Conservation (phyloP, 2,113 vertebrate genomes). For the Leptodactylus fuscus region DNA sequence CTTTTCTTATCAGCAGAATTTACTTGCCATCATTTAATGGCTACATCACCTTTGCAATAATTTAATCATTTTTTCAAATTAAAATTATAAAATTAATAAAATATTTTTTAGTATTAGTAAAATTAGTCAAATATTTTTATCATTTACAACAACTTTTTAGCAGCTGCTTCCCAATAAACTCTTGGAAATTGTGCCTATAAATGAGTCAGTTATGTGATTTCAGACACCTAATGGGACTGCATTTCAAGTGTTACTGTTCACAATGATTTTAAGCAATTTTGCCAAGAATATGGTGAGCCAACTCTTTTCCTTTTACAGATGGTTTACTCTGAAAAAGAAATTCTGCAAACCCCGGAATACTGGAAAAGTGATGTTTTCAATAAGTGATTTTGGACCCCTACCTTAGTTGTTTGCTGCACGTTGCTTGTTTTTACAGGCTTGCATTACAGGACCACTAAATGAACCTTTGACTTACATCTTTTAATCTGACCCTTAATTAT, state of each 20-base stretch:
- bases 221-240: slow-evolving; percentile 19
- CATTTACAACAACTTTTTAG: slow-evolving; percentile 13
- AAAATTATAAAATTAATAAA: neutral
- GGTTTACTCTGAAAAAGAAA: neutral
- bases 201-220: slow-evolving; percentile 16
- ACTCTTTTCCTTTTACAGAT: neutral
- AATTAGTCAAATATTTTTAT: neutral
- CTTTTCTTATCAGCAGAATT: too few species aligned
- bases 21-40: too few species aligned
- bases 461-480: too few species aligned
- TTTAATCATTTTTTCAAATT: neutral
- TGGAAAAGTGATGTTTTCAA: neutral
- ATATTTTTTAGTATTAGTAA: neutral
- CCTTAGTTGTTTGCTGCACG: neutral
- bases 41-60: neutral
- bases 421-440: neutral
- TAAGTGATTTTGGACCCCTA: neutral
- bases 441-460: neutral
- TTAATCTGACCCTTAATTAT: neutral
- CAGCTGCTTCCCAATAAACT: slow-evolving; percentile 6
- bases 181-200: neutral
- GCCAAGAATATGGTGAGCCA: slow-evolving; percentile 29
- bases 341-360: neutral
- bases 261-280: slow-evolving; percentile 20
- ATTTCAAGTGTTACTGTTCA: slow-evolving; percentile 27